phyloP scores from a whole-genome alignment of 1,140 invertebrate species.

The Polyergus mexicanus region DNA sequence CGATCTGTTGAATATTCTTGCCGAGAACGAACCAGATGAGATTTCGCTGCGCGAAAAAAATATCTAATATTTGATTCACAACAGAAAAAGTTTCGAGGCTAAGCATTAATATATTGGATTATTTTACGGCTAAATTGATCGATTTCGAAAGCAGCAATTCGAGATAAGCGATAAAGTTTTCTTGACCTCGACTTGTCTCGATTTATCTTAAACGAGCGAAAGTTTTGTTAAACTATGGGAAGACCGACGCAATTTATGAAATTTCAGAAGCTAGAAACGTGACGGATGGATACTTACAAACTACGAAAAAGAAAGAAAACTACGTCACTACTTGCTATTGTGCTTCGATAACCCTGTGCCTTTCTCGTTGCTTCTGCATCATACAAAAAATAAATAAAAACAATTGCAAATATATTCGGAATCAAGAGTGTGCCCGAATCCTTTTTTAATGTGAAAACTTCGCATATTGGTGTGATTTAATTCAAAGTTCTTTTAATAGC shows the following conservation, averaged over 20 bases:
- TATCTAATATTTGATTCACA: background rate
- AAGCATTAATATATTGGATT: background rate
- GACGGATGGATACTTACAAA: background rate
- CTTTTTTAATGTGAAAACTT: background rate
- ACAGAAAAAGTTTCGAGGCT: background rate
- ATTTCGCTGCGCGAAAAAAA: background rate
- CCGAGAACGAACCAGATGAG: background rate
- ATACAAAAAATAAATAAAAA: background rate
- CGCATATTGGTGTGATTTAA: background rate
- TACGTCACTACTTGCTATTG: no score
- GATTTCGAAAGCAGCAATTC: background rate
- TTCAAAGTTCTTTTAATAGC: background rate
- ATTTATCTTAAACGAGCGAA: background rate
- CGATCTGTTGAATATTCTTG: background rate
- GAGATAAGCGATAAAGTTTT: background rate
- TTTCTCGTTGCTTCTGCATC: background rate
- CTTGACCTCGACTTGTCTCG: constrained; percentile 12
- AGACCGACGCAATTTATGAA: constrained; percentile 50
- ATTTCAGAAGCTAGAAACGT: constrained; percentile 35
- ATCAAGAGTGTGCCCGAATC: background rate
- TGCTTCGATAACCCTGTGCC: background rate
- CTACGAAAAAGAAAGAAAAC: background rate
- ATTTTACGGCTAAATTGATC: background rate
- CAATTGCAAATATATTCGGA: background rate
- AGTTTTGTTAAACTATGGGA: constrained; percentile 28